These are phyloP conservation scores for Diaperis boleti DNA, from an alignment of 2,888 invertebrate species.

Conservation along the genomic window DNA sequence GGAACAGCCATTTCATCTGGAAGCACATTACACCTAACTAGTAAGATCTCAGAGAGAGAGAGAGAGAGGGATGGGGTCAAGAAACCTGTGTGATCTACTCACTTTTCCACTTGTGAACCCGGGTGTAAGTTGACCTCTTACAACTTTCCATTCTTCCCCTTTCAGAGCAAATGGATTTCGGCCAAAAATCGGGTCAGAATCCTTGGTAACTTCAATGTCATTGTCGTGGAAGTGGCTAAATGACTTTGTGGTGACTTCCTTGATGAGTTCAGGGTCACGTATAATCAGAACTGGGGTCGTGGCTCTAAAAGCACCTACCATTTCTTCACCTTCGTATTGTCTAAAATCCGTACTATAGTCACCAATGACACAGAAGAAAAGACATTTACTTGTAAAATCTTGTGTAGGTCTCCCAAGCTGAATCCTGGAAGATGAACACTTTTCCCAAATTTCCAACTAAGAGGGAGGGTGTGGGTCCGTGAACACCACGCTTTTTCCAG, in stretches of 20 bases:
- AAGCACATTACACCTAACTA: background rate
- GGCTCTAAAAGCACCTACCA: constrained; percentile 60
- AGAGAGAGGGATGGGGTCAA: background rate
- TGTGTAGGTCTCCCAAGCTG: constrained; percentile 21
- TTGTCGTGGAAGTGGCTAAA: constrained; percentile 63
- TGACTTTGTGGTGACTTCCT: constrained; percentile 58
- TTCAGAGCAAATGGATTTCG: constrained; percentile 67
- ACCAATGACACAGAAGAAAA: background rate
- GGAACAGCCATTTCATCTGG: constrained; percentile 62
- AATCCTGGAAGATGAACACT: constrained; percentile 51
- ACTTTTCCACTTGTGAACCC: constrained; percentile 68
- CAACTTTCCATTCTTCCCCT: constrained; percentile 67
- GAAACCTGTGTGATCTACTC: constrained; percentile 18
- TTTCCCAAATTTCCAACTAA: constrained; percentile 51
- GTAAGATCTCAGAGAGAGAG: too few relatives aligned
- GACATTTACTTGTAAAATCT: constrained; percentile 41
- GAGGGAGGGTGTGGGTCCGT: constrained; percentile 48
- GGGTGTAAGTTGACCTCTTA: constrained; percentile 67
- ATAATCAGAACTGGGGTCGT: constrained; percentile 57
- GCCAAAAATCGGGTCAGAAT: constrained; percentile 66
- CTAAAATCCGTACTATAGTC: constrained; percentile 45
- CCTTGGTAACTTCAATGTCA: constrained; percentile 61
- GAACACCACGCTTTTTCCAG: constrained; percentile 55
- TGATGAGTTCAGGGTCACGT: constrained; percentile 61
- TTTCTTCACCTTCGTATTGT: constrained; percentile 45